Percentiles rank a stretch among this genome's conserved stretches.
These are phyloP conservation scores for Fukomys damarensis DNA, from an alignment of 2,113 vertebrate species.

Conservation along the genomic window DNA sequence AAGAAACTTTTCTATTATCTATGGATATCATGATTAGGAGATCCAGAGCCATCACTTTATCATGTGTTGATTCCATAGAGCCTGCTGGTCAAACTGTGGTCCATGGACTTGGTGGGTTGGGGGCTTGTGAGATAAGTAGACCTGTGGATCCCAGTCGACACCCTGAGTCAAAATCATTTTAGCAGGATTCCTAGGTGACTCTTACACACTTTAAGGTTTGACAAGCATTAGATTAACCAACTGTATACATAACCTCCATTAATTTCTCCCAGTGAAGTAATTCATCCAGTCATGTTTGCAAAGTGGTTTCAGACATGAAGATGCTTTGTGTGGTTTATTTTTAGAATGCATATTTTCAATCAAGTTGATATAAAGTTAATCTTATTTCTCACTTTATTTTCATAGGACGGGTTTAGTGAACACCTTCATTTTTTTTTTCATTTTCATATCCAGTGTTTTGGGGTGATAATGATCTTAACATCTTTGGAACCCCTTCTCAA, in stretches of 20 bases:
- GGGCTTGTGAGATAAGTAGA: background rate
- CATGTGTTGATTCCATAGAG: background rate
- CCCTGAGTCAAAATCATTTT: background rate
- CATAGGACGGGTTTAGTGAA: background rate
- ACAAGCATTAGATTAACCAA: background rate
- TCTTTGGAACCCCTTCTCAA: background rate
- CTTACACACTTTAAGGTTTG: background rate
- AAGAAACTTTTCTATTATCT: background rate
- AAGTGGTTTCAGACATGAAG: background rate
- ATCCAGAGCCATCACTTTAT: background rate
- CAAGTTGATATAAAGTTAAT: background rate
- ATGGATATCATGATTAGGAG: background rate
- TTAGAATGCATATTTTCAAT: background rate
- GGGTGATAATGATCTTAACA: background rate
- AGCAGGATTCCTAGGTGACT: background rate
- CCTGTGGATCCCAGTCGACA: background rate
- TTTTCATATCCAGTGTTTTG: background rate
- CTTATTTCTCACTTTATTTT: conserved; percentile 31
- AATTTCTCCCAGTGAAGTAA: background rate
- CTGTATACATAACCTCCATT: background rate
- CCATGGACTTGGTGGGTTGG: background rate
- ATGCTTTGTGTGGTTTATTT: background rate
- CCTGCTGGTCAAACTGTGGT: background rate
- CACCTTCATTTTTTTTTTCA: background rate
- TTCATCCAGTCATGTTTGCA: background rate